phyloP scores from a whole-genome alignment of 2,797 vertebrate genomes.

The Bufotes viridis region DNA sequence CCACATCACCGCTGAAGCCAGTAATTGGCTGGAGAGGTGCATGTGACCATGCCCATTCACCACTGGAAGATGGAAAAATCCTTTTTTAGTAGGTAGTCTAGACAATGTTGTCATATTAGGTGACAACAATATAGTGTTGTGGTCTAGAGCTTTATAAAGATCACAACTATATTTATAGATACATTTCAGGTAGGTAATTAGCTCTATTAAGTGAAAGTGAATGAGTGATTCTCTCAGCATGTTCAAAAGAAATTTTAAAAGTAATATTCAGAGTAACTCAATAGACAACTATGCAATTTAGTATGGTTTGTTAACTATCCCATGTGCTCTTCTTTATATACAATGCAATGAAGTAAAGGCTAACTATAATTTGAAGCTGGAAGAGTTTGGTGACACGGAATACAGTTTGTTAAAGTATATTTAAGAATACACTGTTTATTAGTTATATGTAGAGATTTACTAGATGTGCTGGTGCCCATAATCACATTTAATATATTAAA shows the following conservation, averaged over 20 bases:
- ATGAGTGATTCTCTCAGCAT: constrained; percentile 30
- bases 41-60: no score
- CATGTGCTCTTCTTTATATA: background rate
- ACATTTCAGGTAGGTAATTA: constrained; percentile 38
- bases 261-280: constrained; percentile 9
- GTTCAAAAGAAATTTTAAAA: background rate
- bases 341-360: background rate
- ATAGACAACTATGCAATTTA: no score
- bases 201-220: constrained; percentile 28
- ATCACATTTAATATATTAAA: no score
- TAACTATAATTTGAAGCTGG: background rate
- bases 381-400: background rate
- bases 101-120: background rate
- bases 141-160: constrained; percentile 33
- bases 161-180: constrained; percentile 39
- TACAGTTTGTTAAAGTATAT: no score
- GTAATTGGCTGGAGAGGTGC: no score
- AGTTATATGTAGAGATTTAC: no score
- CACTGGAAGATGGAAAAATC: no score
- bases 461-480: no score
- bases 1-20: no score
- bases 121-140: constrained; percentile 28
- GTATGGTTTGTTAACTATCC: background rate
- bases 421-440: no score
- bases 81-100: no score